Conservation (phyloP, 2,113 vertebrate genomes). For the Centrocercus urophasianus region DNA sequence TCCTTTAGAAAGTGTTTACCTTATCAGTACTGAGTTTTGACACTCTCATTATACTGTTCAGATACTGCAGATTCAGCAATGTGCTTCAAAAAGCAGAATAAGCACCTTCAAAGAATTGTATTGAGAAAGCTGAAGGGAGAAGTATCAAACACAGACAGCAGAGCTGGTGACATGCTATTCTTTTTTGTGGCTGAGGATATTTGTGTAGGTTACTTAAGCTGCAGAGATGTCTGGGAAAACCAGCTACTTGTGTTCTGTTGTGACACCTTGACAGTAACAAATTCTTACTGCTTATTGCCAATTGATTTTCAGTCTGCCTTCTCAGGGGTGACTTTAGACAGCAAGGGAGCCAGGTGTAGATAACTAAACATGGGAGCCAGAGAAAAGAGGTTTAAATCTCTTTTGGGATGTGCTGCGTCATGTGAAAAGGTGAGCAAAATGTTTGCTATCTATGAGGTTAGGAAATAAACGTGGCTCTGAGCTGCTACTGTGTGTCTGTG, state of each 20-base stretch:
- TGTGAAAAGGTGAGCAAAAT: conserved; percentile 32
- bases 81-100: background rate
- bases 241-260: background rate
- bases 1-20: background rate
- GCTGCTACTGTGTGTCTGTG: background rate
- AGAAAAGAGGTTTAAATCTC: conserved; percentile 23
- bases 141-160: background rate
- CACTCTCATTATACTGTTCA: background rate
- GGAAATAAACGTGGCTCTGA: background rate
- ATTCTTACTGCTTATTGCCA: conserved; percentile 21
- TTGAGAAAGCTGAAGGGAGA: background rate
- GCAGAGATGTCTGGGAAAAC: background rate
- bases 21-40: background rate
- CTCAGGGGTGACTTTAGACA: conserved; percentile 20
- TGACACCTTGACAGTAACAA: conserved; percentile 3
- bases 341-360: background rate
- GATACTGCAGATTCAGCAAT: background rate
- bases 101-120: background rate
- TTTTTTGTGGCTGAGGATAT: background rate
- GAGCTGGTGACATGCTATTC: background rate
- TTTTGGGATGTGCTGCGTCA: background rate
- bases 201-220: background rate
- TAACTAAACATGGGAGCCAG: background rate
- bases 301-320: conserved; percentile 36
- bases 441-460: background rate